Conservation (phyloP, 2,797 vertebrate species). For the Acanthis flammea region DNA sequence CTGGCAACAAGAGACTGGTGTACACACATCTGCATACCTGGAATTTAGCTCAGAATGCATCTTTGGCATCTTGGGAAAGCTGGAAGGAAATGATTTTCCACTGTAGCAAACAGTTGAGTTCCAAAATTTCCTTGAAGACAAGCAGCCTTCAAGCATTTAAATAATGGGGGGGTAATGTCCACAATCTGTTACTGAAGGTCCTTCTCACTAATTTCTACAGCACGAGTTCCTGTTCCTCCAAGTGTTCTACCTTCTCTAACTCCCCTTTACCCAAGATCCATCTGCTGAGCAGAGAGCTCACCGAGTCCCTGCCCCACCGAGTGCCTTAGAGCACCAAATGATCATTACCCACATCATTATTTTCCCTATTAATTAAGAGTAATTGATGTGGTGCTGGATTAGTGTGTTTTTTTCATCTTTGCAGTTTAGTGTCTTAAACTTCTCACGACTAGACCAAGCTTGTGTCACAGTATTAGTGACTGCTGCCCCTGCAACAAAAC, state of each 20-base stretch:
- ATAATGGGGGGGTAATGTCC: neutral
- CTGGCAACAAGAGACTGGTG: neutral
- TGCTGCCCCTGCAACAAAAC: neutral
- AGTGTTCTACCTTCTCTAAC: neutral
- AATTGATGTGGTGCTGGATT: neutral
- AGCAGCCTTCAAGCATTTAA: neutral
- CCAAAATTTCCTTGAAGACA: neutral
- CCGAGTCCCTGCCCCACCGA: rapidly evolving
- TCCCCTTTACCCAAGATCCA: neutral
- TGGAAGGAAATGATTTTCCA: neutral
- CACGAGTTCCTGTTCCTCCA: neutral
- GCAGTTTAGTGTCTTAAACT: neutral
- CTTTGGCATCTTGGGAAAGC: constrained; percentile 15
- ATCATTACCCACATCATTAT: neutral
- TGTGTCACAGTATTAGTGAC: neutral
- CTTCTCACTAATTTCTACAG: neutral
- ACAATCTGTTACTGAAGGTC: neutral
- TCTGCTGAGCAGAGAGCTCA: neutral
- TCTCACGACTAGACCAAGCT: neutral
- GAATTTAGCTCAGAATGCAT: neutral
- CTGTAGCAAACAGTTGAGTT: neutral
- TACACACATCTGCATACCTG: neutral
- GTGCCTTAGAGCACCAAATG: neutral
- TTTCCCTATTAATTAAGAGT: neutral
- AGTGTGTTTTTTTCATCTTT: neutral